Evolutionary conservation across 2,888 invertebrate species (phyloP), one percentile per base, ranked within the genome.

Genomic region (Auanema freiburgensis): DNA sequence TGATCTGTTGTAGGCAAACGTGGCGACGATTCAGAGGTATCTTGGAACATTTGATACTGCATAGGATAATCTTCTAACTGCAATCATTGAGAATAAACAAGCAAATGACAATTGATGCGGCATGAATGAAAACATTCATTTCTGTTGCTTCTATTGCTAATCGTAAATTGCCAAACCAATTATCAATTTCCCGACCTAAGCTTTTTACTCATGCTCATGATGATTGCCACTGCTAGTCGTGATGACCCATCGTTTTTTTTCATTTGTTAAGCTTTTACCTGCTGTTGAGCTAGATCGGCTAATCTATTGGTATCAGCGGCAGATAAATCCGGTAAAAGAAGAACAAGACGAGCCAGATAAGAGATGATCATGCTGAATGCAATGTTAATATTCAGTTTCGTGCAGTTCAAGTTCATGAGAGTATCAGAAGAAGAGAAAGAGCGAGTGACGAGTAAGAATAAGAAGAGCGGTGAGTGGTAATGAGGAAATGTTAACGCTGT

Each of bases 301-400:
- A 80, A 65, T 16, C 67, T 67, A 44, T 77, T 72, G 11, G 76
- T 68, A 44, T 81, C 79, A 6, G 72, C 68, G 21, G 74, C 57
- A 11, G 79, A 72, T 4, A 81, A 60, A 49, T 81, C 79, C 18
- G 81, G 81, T 18, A 81, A 67, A 18, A 81, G 65, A 16, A 81
- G 74, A 12, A 81, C 75, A 40, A 81, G 69, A 21, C 78, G 69
- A 21, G 81, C 79, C 64, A 81, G 63, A 60, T 82, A 81, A 14
- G 81, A 79, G 60, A 81, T 76, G 43, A 81, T 79, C 81, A 81
- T 81, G 41, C 64, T 63, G 33, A 61, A 51, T n/a, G n/a, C n/a
- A n/a, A 33, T 33, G 33, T 33, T 33, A 53, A 51, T 16, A 49
- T 63, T 25, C 52, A 67, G 33, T 33, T 33, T 33, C 8, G 33